Evolutionary conservation across 2,888 invertebrate species (phyloP), one percentile per base, ranked within the genome.

Genomic region (Hemaris fuciformis): DNA sequence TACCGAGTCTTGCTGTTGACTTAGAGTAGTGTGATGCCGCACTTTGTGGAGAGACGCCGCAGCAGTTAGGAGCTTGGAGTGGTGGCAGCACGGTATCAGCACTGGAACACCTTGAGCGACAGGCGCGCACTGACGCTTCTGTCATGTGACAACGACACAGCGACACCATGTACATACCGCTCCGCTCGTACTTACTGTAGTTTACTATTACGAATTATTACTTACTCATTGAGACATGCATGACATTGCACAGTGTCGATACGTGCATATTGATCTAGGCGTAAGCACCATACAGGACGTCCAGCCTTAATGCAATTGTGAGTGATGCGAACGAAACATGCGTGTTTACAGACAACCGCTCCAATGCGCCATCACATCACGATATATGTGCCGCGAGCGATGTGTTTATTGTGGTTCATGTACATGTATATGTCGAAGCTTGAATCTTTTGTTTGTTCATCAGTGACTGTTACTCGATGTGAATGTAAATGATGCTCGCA

Each of bases 1-100:
- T 84, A 81, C 80, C 81, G 79, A 88, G 79, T 87, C 84, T 91
- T 89, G 89, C 85, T 91, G 88, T 91, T 89, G 80, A 88, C 75
- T 86, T 91, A 90, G 91, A 79, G 87, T 91, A 91, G 91, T 91
- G 89, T 89, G 79, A 87, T 91, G 91, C 85, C 84, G 88, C 89
- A 91, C 53, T 53, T 53, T 91, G 87, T 91, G 91, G 91, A 91
- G 89, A 89, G 79, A 87, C 90, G 91, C 85, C 84, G 88, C 89
- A 91, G 90, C 89, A 85, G 86, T 81, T 88, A 88, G 85, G 80
- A 81, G 91, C 91, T 91, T 91, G 81, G 84, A 84, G 85, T 80
- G 87, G 84, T 84, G 86, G 75, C 80, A 82, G 88, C 87, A 86
- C 88, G 84, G 82, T 78, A 80, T 83, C 83, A 82, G 83, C 87